Evolutionary conservation across 1,140 invertebrate species (phyloP).

Genomic region (Stenopsyche tienmushanensis): DNA sequence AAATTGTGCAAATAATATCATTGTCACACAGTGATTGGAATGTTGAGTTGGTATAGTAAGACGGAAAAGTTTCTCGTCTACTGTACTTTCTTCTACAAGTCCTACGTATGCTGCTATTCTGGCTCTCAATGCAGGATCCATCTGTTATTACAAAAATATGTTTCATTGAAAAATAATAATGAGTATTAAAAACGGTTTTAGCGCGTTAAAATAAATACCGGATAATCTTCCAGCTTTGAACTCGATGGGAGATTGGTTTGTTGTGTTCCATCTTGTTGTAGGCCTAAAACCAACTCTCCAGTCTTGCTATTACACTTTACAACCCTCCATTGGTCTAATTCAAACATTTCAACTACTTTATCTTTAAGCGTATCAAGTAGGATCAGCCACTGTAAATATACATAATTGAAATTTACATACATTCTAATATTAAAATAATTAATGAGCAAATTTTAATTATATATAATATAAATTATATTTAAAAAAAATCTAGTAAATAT

Average conservation of each 20-base stretch:
- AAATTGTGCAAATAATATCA: not conserved
- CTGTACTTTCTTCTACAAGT: conserved; percentile 6
- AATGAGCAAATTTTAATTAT: not conserved
- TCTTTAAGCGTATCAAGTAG: conserved; percentile 6
- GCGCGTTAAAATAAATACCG: conserved; percentile 4
- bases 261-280: not conserved
- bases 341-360: conserved; percentile 14
- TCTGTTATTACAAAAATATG: conserved; percentile 7
- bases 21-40: conserved; percentile 2
- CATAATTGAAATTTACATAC: not conserved
- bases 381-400: conserved; percentile 23
- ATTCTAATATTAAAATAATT: not conserved
- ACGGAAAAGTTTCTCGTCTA: not conserved
- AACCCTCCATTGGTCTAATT: conserved; percentile 6
- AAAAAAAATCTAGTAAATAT: not conserved
- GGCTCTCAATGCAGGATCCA: conserved; percentile 21
- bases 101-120: conserved; percentile 24
- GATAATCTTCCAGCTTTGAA: conserved; percentile 6
- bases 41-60: not conserved
- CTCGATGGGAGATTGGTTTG: not conserved
- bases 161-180: not conserved
- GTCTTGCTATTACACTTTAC: not conserved
- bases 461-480: conserved; percentile 7
- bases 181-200: not conserved
- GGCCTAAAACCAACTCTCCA: conserved; percentile 8